phyloP scores from a whole-genome alignment of 2,113 vertebrate genomes.

The Nothoprocta perdicaria region DNA sequence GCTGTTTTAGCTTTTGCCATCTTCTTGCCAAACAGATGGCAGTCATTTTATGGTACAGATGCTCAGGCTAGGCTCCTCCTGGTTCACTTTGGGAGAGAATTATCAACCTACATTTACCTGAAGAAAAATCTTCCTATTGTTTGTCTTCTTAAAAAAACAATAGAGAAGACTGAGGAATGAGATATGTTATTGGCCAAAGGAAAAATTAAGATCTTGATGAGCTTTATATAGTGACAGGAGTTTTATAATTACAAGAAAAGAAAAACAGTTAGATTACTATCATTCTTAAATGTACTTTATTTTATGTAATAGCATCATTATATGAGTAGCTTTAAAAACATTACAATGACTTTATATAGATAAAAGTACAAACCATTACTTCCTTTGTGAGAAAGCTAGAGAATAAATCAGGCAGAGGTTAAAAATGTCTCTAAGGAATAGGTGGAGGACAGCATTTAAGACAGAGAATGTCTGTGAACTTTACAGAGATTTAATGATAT shows the following conservation, averaged over 20 bases:
- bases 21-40: not conserved
- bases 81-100: not conserved
- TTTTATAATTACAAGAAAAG: not conserved
- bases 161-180: not conserved
- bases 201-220: not conserved
- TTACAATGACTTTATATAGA: not conserved
- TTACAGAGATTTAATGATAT: not conserved
- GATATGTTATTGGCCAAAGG: not conserved
- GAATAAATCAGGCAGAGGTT: not conserved
- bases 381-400: not conserved
- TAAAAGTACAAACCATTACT: not conserved
- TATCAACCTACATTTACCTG: not conserved
- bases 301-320: not conserved
- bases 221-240: not conserved
- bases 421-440: not conserved
- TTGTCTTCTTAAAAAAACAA: not conserved
- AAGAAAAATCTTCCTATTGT: not conserved
- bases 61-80: not conserved
- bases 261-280: not conserved
- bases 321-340: not conserved
- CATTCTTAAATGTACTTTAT: not conserved
- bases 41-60: not conserved
- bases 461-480: not conserved
- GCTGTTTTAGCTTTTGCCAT: not conserved
- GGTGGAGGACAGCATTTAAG: not conserved